Evolutionary conservation across 1,140 invertebrate genomes (phyloP), one percentile per base, ranked within the genome.

Genomic region (Halyomorpha halys): DNA sequence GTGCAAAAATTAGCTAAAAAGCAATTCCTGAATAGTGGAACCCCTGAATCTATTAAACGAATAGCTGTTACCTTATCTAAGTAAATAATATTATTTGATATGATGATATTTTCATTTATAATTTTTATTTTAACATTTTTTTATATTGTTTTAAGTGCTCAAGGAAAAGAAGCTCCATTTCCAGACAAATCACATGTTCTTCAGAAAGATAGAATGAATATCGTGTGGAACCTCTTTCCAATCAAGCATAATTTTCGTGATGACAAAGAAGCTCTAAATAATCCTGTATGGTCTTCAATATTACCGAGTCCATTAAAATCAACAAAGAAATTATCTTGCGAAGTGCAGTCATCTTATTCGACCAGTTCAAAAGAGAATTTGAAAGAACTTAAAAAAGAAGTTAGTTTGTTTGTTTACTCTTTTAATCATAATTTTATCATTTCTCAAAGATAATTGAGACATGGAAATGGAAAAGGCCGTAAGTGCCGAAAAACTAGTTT

Each of bases 151-250:
- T 60, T 44, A 16, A 60, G 59, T 23, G n/a, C 8, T 44, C 59
- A 60, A 60, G 59, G 53, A 14, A 60, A 44, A 34, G n/a, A 19
- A 18, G 59, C 59, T 1, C 59, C 59, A 1, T 60, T 60, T 23
- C 59, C 59, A 3, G 3, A 18, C 9, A 34, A 60, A 18, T 44
- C 30, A 6, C 59, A 60, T 44, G 14, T 60, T 19, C 30, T 19
- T 5, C 59, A 60, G 18, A 60, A 44, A 16, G 59, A 60, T 34
- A 44, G n/a, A 16, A 60, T 60, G 59, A 60, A 60, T 44, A 60
- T 60, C 15, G 6, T 60, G n/a, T 60, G 59, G 59, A 60, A 60
- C 19, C 21, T 60, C 4, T 6, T 18, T 25, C 18, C 18, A 23
- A 15, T 56, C 6, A 56, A 56, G 18, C 23, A 23, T 23, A 25